Evolutionary conservation across 92 coral and sea anemone species (phyloP).

Genomic region (Phenganax marumi): DNA sequence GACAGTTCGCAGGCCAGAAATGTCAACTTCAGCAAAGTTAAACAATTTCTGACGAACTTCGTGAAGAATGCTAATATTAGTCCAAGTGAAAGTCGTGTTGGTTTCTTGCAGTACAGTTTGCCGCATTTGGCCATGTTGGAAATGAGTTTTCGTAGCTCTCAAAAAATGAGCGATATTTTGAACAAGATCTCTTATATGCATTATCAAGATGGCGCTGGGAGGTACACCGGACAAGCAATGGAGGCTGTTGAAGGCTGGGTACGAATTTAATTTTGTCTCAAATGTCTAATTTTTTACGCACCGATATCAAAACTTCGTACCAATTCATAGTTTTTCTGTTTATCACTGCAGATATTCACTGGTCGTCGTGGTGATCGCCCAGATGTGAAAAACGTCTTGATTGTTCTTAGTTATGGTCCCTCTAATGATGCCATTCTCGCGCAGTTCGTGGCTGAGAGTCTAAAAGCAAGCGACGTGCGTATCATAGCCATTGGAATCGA

Average conservation of each 20-base stretch:
- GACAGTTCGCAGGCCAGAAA: constrained; percentile 5
- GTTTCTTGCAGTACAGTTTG: constrained; percentile 21
- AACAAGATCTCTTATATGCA: not conserved
- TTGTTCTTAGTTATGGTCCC: constrained; percentile 12
- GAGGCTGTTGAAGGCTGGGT: constrained; percentile 20
- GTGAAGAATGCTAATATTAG: not conserved
- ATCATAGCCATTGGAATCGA: constrained; percentile 24
- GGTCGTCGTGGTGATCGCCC: constrained; percentile 28
- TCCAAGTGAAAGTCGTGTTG: constrained; percentile 12
- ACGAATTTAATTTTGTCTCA: not conserved
- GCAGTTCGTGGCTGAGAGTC: not conserved
- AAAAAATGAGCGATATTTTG: constrained; percentile 8
- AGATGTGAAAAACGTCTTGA: constrained; percentile 18
- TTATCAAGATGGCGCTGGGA: constrained; percentile 18
- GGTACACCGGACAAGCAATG: constrained; percentile 27
- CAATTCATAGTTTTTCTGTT: not conserved
- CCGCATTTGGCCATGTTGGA: constrained; percentile 13
- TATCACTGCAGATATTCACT: constrained; percentile 13
- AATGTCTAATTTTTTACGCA: no score
- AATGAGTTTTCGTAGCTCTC: constrained; percentile 5
- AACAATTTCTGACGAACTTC: constrained; percentile 16
- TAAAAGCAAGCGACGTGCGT: constrained; percentile 2
- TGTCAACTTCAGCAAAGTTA: constrained; percentile 6
- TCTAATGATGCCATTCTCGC: constrained; percentile 7
- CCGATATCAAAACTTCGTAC: not conserved